phyloP scores from a whole-genome alignment of 1,140 invertebrate genomes.

The Diabrotica undecimpunctata region DNA sequence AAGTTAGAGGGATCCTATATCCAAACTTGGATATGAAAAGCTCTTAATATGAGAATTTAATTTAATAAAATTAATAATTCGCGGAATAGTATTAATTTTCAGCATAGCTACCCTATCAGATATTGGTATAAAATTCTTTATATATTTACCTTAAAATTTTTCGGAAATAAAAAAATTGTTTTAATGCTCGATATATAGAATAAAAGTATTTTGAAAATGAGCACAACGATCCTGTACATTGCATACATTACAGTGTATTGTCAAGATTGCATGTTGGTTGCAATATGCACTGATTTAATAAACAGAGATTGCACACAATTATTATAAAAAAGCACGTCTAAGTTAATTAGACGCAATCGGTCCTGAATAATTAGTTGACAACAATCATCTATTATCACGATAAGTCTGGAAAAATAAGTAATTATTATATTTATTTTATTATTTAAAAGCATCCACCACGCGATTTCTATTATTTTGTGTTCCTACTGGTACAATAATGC shows the following conservation, averaged over 20 bases:
- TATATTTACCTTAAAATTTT: too few relatives aligned
- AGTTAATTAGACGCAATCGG: constrained; percentile 20
- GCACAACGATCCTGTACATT: constrained; percentile 20
- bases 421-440: background rate
- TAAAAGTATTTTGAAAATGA: too few relatives aligned
- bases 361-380: constrained; percentile 18
- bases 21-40: too few relatives aligned
- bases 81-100: too few relatives aligned
- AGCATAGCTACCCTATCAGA: too few relatives aligned
- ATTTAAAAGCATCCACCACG: background rate
- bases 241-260: constrained; percentile 23
- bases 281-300: constrained; percentile 12
- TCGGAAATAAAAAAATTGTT: too few relatives aligned
- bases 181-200: too few relatives aligned
- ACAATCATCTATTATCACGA: constrained; percentile 17
- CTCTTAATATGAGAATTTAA: too few relatives aligned
- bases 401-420: constrained; percentile 7
- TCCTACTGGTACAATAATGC: background rate
- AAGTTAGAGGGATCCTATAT: too few relatives aligned
- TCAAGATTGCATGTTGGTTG: constrained; percentile 31
- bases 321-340: constrained; percentile 16
- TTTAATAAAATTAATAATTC: too few relatives aligned
- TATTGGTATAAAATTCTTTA: too few relatives aligned
- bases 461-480: constrained; percentile 6
- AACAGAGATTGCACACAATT: constrained; percentile 27